These are phyloP conservation scores for Plotosus lineatus DNA, from an alignment of 2,113 vertebrate species.

Conservation along the genomic window DNA sequence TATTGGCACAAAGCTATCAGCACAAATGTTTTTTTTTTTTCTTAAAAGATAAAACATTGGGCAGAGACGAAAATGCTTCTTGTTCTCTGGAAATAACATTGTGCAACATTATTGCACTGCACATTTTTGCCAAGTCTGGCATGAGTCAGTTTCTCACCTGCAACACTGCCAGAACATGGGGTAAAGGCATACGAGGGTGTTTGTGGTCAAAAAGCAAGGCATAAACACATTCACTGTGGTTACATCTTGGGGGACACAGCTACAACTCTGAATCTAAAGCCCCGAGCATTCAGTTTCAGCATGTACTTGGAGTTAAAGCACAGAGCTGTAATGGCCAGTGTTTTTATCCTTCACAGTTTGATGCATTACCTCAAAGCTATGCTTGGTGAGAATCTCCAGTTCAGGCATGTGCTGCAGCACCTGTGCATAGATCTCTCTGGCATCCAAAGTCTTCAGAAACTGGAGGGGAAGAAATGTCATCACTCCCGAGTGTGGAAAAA, in stretches of 20 bases:
- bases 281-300: neutral
- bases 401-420: slow-evolving; percentile 86
- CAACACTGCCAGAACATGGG: neutral
- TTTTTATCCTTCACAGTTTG: neutral
- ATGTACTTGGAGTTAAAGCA: neutral
- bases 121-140: neutral
- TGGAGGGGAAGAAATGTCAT: slow-evolving; percentile 56
- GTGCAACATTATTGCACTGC: too few species aligned
- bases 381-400: slow-evolving; percentile 79
- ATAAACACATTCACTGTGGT: neutral
- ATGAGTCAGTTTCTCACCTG: neutral
- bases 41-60: neutral
- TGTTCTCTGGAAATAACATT: neutral
- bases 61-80: neutral
- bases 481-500: neutral
- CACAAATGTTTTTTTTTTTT: neutral
- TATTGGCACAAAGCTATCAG: neutral
- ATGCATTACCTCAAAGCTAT: slow-evolving; percentile 79
- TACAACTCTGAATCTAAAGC: neutral
- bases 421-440: slow-evolving; percentile 88
- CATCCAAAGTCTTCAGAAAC: slow-evolving; percentile 89
- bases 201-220: neutral
- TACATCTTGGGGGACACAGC: too few species aligned
- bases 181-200: neutral
- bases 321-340: neutral